phyloP scores from a whole-genome alignment of 2,888 invertebrate genomes.

The Eupithecia centaureata region DNA sequence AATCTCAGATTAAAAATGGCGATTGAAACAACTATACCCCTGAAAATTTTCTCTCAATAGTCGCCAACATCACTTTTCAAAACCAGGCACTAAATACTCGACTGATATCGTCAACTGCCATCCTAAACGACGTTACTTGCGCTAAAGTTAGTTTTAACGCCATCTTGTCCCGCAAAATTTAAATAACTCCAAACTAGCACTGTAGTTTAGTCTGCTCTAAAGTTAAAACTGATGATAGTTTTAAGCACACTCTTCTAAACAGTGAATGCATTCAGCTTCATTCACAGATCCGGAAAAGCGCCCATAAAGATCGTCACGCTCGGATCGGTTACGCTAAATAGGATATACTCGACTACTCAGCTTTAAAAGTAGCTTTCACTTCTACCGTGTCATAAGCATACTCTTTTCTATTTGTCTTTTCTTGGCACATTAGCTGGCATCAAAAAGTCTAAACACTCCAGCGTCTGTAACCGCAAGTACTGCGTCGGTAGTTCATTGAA shows the following conservation, averaged over 20 bases:
- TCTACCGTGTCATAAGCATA: neutral
- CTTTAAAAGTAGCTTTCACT: slow-evolving; percentile 2
- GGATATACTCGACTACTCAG: neutral
- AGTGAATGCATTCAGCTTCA: neutral
- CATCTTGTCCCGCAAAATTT: too few relatives aligned
- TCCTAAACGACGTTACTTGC: neutral
- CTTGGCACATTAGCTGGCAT: slow-evolving; percentile 4
- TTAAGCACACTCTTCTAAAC: neutral
- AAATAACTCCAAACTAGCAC: too few relatives aligned
- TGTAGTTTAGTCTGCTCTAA: neutral
- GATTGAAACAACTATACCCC: slow-evolving; percentile 26
- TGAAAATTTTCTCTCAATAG: slow-evolving; percentile 20
- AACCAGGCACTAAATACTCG: slow-evolving; percentile 30
- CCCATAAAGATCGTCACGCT: neutral
- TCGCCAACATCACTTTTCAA: slow-evolving; percentile 36
- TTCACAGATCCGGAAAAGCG: neutral
- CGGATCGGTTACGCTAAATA: neutral
- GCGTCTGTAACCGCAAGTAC: slow-evolving; percentile 14
- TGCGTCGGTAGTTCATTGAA: slow-evolving; percentile 14
- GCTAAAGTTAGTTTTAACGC: neutral
- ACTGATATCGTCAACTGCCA: slow-evolving; percentile 16
- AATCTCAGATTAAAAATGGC: neutral
- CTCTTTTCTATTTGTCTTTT: neutral
- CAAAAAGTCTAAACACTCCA: slow-evolving; percentile 17
- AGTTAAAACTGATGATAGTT: neutral